Evolutionary conservation across 2,113 vertebrate species (phyloP).

Genomic region (Heptranchias perlo): DNA sequence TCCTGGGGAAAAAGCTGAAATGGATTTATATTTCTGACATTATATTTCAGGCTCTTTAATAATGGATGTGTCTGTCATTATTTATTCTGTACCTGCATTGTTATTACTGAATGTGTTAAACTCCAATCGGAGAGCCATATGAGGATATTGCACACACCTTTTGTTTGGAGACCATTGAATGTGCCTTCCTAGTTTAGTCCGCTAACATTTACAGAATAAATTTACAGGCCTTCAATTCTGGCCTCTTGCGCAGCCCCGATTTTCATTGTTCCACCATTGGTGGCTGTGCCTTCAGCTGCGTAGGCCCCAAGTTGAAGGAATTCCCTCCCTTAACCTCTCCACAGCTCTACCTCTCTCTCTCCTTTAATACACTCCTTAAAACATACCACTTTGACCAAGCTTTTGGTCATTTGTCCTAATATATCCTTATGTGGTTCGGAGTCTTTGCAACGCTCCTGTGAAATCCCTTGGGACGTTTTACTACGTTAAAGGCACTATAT

Average conservation of each 20-base stretch:
- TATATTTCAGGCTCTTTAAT: conserved; percentile 14
- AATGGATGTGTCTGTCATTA: conserved; percentile 27
- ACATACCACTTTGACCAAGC: neutral
- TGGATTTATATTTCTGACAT: conserved; percentile 28
- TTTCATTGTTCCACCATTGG: neutral
- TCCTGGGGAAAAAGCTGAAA: neutral
- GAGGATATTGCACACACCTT: neutral
- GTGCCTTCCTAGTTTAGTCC: neutral
- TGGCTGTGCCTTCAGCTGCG: neutral
- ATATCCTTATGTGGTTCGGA: neutral
- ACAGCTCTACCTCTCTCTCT: neutral
- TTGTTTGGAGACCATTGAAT: neutral
- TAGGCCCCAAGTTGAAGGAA: neutral
- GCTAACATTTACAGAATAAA: neutral
- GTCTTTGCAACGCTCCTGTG: neutral
- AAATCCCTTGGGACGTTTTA: neutral
- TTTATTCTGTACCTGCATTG: neutral
- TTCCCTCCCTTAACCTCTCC: neutral
- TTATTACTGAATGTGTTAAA: neutral
- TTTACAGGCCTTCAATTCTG: neutral
- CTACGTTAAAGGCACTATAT: neutral
- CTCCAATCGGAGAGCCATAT: neutral
- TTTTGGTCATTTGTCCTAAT: neutral
- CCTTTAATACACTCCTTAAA: neutral
- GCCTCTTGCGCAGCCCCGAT: neutral